Evolutionary conservation across 2,888 invertebrate species (phyloP), one percentile per base, ranked within the genome.

Genomic region (Petrophora chlorosata): DNA sequence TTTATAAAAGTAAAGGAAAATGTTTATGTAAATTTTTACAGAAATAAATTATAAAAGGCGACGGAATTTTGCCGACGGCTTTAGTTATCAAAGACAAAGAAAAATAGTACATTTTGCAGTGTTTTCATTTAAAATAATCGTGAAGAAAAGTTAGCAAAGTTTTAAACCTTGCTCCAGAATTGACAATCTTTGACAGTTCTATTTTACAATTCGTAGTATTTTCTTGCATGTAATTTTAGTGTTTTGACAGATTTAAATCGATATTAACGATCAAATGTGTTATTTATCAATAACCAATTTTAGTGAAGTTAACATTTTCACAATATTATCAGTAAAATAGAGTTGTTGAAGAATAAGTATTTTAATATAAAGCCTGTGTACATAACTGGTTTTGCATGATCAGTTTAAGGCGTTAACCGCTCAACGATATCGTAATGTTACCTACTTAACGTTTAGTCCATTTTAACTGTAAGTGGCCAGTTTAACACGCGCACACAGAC

Each of bases 381-480:
- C 78, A 88, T 88, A 88, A 36, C 64, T 64, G 64, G 71, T 78
- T 76, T 83, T 84, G 84, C 85, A 83, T 86, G 77, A 76, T 81
- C 81, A 62, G 71, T 75, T 70, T 87, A 87, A 80, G 79, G 71
- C 78, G 79, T 83, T 85, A 76, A 73, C 81, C 79, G 83, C 85
- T 87, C 87, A 88, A 87, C 84, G 85, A 86, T 83, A 80, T 80
- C 63, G 61, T 83, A 82, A 76, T 66, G 70, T 81, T 79, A 78
- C 76, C 61, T 25, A 35, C 19, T 19, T 23, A 53, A 55, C 14
- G 22, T 48, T 40, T 44, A 56, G 46, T 54, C 48, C 44, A 53
- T 52, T 52, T 51, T 28, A 51, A 57, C 38, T 52, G 49, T 30
- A 55, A 50, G 30, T 17, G 39, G 49, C 35, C 49, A 29, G 12